Evolutionary conservation across 92 coral and sea anemone species (phyloP).

Genomic region (Phenganax stokvisi): DNA sequence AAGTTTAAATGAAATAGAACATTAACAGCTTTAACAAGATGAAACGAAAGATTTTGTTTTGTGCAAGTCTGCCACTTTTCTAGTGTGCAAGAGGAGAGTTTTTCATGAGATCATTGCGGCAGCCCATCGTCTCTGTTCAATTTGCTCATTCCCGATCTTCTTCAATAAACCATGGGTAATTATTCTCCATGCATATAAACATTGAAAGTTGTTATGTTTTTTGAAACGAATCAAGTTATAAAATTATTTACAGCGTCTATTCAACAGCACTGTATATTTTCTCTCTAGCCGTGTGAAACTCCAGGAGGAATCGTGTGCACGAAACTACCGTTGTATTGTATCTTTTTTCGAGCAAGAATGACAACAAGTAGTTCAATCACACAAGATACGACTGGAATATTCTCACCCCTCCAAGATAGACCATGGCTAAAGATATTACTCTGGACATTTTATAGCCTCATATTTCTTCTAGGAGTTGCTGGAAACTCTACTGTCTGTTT

Average conservation of each 20-base stretch:
- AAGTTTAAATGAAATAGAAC: neutral
- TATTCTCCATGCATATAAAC: neutral
- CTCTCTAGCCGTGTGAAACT: slow-evolving; percentile 3
- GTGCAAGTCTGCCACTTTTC: neutral
- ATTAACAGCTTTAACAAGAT: neutral
- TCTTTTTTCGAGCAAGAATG: neutral
- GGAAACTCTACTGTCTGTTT: slow-evolving; percentile 84
- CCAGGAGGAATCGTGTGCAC: neutral
- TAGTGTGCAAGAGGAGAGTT: neutral
- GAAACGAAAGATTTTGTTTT: neutral
- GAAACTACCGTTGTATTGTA: neutral
- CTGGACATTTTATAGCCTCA: slow-evolving; percentile 52
- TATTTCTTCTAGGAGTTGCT: slow-evolving; percentile 70
- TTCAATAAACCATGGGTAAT: slow-evolving; percentile 12
- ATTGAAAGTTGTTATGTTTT: neutral
- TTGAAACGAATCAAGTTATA: neutral
- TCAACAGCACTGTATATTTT: neutral
- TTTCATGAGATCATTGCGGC: neutral
- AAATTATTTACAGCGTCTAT: neutral
- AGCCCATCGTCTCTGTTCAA: neutral
- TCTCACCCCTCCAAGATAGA: slow-evolving; percentile 9
- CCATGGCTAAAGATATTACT: slow-evolving; percentile 31
- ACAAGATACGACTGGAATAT: neutral
- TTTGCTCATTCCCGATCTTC: no score
- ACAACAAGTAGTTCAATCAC: neutral